These are phyloP conservation scores for Sarcophaga peregrina DNA, from an alignment of 1,140 invertebrate species.

Conservation along the genomic window DNA sequence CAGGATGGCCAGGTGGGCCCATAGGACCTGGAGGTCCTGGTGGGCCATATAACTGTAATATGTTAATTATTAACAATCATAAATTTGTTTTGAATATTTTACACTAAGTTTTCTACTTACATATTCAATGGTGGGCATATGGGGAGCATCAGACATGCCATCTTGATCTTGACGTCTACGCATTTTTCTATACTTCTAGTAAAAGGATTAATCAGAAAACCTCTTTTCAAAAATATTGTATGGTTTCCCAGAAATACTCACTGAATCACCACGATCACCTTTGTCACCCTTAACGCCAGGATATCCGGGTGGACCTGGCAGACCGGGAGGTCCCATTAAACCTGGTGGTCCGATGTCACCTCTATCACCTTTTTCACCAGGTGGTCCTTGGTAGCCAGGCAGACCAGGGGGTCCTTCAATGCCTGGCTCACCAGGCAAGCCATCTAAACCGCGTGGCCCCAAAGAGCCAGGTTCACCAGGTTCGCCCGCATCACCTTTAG, in stretches of 20 bases:
- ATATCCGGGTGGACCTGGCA: slow-evolving; percentile 81
- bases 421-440: slow-evolving; percentile 63
- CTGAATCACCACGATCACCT: slow-evolving; percentile 92
- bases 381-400: slow-evolving; percentile 84
- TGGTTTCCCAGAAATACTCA: slow-evolving; percentile 69
- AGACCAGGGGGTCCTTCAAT: slow-evolving; percentile 71
- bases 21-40: slow-evolving; percentile 68
- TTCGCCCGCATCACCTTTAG: slow-evolving; percentile 77
- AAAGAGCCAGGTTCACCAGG: slow-evolving; percentile 90
- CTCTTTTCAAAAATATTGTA: not conserved
- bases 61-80: slow-evolving; percentile 9
- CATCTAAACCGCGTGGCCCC: slow-evolving; percentile 69
- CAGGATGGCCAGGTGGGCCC: slow-evolving; percentile 87
- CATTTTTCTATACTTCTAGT: slow-evolving; percentile 91
- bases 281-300: slow-evolving; percentile 89
- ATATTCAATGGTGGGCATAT: slow-evolving; percentile 65
- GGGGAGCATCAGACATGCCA: slow-evolving; percentile 65
- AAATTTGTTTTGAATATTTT: slow-evolving; percentile 1
- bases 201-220: slow-evolving; percentile 34
- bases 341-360: slow-evolving; percentile 90
- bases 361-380: slow-evolving; percentile 90
- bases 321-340: slow-evolving; percentile 82
- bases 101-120: slow-evolving; percentile 52
- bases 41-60: slow-evolving; percentile 60
- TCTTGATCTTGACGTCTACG: slow-evolving; percentile 80